Conservation (phyloP, 2,888 invertebrate genomes). For the Petrophora chlorosata region DNA sequence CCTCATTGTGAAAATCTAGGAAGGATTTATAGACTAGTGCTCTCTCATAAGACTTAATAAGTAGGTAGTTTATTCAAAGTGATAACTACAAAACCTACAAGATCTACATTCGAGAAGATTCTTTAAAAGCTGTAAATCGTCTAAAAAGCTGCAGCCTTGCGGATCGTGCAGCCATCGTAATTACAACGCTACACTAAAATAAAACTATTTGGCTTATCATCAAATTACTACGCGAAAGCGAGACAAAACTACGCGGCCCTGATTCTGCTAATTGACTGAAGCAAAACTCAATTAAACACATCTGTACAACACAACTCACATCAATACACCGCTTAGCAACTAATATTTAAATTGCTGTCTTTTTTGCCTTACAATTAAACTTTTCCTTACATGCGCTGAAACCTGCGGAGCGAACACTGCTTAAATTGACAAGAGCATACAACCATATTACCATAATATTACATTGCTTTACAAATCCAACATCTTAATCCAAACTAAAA, state of each 20-base stretch:
- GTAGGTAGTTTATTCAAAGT: constrained; percentile 46
- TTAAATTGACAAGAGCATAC: constrained; percentile 30
- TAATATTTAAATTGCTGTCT: constrained; percentile 2
- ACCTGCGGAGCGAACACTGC: constrained; percentile 12
- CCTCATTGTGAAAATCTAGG: constrained; percentile 55
- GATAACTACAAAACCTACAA: constrained; percentile 61
- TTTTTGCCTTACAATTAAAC: constrained; percentile 1
- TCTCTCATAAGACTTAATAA: constrained; percentile 52
- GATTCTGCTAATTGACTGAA: constrained; percentile 40
- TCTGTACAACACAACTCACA: constrained; percentile 20
- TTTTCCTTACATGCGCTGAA: constrained; percentile 1
- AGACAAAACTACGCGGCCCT: constrained; percentile 45
- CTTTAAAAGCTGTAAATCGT: constrained; percentile 50
- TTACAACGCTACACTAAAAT: constrained; percentile 58
- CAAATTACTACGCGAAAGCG: constrained; percentile 58
- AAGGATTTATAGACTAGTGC: constrained; percentile 56
- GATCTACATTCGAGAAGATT: constrained; percentile 53
- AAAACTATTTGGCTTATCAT: constrained; percentile 65
- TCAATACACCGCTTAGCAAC: constrained; percentile 13
- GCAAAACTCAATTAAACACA: constrained; percentile 28
- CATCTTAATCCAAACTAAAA: constrained; percentile 31
- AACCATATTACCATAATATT: constrained; percentile 1
- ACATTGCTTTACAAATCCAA: constrained; percentile 23
- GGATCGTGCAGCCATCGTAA: constrained; percentile 56
- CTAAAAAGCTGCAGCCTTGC: constrained; percentile 75